Base-by-base conservation (phyloP, 1,140 invertebrate genomes). In the Cyclargus thomasi region DNA sequence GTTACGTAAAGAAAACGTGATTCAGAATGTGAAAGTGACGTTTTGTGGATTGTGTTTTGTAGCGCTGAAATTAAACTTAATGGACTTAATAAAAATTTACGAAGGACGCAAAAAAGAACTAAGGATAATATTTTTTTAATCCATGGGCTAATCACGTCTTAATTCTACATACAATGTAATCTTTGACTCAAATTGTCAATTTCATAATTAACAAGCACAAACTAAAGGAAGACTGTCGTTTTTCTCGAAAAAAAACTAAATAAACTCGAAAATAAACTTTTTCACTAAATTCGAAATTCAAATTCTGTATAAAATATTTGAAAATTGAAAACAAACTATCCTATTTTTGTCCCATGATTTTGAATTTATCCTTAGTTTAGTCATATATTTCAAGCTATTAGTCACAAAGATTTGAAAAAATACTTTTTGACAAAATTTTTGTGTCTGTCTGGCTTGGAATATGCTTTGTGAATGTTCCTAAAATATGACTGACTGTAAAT, bases 401-500 rank as follows among this genome's bases (percentile, higher is more conserved):
- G 5, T 29, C 29, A 29, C 29, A 29, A 29, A 29, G 6, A 29
- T 3, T 29, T 23, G 23, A 23, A 23, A 23, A 23, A 23, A 23
- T 23, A 23, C 2, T 23, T 23, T 23, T 23, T 23, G 23, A 23
- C n/a, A 23, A 23, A 23, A 6, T 23, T 23, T 23, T 23, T 23
- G 23, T 23, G 6, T 23, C n/a, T n/a, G n/a, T n/a, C n/a, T 29
- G 0, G 29, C 29, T 29, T 29, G 29, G 1, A 29, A 8, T 29
- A 29, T 29, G 2, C 63, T 71, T 53, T 82, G 77, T 79, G 78
- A 75, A 80, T 80, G 80, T 84, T 84, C 82, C 80, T 82, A 81
- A 78, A 74, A 73, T 80, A 74, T 69, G 82, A 84, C 80, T 84
- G 80, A 84, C 68, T 84, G 82, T 82, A 84, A 77, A 84, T 82